Conservation (phyloP, 2,888 invertebrate species). For the Euplagia quadripunctaria region DNA sequence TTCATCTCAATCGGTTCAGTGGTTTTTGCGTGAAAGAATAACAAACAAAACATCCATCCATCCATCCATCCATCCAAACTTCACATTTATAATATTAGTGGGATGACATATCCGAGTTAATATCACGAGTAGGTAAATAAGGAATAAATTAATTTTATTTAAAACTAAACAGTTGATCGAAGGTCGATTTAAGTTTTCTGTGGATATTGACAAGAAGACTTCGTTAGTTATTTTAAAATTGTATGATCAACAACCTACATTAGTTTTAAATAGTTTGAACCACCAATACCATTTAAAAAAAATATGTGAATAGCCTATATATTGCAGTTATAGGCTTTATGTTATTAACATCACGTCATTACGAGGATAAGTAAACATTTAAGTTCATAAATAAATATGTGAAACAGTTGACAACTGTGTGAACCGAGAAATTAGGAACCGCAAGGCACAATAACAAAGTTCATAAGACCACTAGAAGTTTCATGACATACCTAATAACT, state of each 20-base stretch:
- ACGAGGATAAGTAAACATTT: too few relatives aligned
- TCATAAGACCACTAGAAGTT: neutral
- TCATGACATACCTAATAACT: neutral
- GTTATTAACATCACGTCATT: too few relatives aligned
- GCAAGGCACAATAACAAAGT: neutral
- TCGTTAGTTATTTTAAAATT: slow-evolving; percentile 14
- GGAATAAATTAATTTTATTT: slow-evolving; percentile 22
- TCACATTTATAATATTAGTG: too few relatives aligned
- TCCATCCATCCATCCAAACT: too few relatives aligned
- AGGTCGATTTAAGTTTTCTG: slow-evolving; percentile 31
- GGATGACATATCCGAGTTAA: neutral
- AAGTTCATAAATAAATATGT: neutral
- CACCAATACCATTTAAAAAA: neutral
- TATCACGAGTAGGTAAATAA: slow-evolving; percentile 11
- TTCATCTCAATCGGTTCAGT: too few relatives aligned
- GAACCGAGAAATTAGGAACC: neutral
- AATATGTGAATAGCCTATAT: neutral
- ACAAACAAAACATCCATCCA: too few relatives aligned
- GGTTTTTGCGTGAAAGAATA: too few relatives aligned
- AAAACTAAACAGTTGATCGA: slow-evolving; percentile 27
- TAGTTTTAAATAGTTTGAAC: neutral
- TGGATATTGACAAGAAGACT: slow-evolving; percentile 25
- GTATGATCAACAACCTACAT: slow-evolving; percentile 2
- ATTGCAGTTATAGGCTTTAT: neutral
- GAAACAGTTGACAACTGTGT: neutral